These are phyloP conservation scores for Lophotis ruficrista DNA, from an alignment of 2,113 vertebrate species.

Conservation along the genomic window DNA sequence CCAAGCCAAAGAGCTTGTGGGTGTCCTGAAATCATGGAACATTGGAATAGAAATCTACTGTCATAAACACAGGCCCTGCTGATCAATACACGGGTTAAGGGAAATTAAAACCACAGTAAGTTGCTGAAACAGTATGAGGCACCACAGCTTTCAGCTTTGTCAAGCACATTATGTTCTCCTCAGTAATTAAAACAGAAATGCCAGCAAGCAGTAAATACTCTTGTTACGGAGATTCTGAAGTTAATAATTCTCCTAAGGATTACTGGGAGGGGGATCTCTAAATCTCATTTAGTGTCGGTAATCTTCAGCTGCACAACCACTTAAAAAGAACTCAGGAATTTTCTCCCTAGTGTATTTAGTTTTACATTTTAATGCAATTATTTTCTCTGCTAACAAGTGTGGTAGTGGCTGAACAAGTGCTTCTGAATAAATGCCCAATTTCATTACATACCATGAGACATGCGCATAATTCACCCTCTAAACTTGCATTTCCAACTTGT, in stretches of 20 bases:
- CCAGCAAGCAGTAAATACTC: constrained; percentile 57
- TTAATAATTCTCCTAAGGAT: constrained; percentile 54
- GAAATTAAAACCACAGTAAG: constrained; percentile 37
- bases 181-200: constrained; percentile 77
- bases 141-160: constrained; percentile 73
- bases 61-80: neutral
- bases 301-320: neutral
- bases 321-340: neutral
- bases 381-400: neutral
- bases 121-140: constrained; percentile 52
- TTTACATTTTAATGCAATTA: neutral
- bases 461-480: neutral
- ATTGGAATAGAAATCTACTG: neutral
- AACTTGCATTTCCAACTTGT: neutral
- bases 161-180: constrained; percentile 70
- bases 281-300: constrained; percentile 16
- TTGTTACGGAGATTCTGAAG: constrained; percentile 44
- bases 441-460: neutral
- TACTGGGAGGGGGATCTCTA: neutral
- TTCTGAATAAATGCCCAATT: neutral
- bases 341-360: neutral
- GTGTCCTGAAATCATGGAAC: neutral
- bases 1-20: neutral
- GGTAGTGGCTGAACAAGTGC: neutral
- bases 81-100: neutral